These are phyloP conservation scores for Pholis gunnellus DNA, from an alignment of 2,113 vertebrate genomes.

Conservation along the genomic window DNA sequence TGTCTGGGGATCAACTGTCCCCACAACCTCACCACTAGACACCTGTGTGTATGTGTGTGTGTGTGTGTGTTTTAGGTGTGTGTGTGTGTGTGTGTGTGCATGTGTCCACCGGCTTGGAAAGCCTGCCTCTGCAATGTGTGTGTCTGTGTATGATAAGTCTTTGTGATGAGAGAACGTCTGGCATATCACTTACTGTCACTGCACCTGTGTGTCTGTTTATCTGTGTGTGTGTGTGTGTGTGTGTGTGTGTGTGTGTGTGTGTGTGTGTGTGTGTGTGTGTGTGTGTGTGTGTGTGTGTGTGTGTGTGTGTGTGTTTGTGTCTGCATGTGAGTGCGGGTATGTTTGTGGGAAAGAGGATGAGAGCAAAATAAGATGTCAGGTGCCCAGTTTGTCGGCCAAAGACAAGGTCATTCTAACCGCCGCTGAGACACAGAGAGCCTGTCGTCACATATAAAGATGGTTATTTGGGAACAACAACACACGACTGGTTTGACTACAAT, in stretches of 20 bases:
- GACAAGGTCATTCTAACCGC: constrained; percentile 58
- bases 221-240: constrained; percentile 20
- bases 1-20: constrained; percentile 80
- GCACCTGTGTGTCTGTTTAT: constrained; percentile 13
- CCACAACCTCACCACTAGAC: constrained; percentile 63
- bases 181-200: constrained; percentile 49
- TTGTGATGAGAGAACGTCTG: constrained; percentile 44
- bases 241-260: constrained; percentile 8
- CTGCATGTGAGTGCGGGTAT: background rate
- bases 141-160: constrained; percentile 53
- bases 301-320: background rate
- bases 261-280: constrained; percentile 14
- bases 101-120: constrained; percentile 29
- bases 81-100: constrained; percentile 26
- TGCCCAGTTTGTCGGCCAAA: constrained; percentile 55
- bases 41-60: constrained; percentile 33
- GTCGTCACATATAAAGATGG: constrained; percentile 11
- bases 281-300: constrained; percentile 7
- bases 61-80: constrained; percentile 24
- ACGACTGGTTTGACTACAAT: background rate
- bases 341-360: background rate
- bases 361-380: constrained; percentile 62
- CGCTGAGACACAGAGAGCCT: constrained; percentile 3
- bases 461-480: constrained; percentile 19
- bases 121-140: constrained; percentile 31